These are phyloP conservation scores for Bradysia coprophila DNA, from an alignment of 1,140 invertebrate genomes.

Conservation along the genomic window DNA sequence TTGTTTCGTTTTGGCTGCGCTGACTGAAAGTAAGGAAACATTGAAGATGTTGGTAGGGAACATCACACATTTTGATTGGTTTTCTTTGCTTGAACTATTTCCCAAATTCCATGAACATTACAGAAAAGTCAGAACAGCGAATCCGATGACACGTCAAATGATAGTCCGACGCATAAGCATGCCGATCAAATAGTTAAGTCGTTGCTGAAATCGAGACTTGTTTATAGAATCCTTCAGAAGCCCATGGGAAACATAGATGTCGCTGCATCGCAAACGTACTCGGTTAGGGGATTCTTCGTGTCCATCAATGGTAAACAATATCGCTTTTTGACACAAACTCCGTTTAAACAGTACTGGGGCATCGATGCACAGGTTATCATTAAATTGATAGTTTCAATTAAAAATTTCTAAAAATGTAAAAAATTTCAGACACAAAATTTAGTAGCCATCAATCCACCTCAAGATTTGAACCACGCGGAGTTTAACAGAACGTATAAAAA, in stretches of 20 bases:
- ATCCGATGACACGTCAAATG: neutral
- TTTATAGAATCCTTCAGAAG: conserved; percentile 4
- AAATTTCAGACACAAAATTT: neutral
- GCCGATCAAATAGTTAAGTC: too few relatives aligned
- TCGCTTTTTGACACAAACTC: conserved; percentile 4
- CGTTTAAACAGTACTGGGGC: conserved; percentile 1
- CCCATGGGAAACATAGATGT: neutral
- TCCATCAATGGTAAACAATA: neutral
- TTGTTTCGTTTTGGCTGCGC: conserved; percentile 9
- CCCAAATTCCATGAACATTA: neutral
- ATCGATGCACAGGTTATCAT: conserved; percentile 2
- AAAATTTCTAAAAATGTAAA: neutral
- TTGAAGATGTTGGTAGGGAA: conserved; percentile 9
- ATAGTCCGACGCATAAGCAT: neutral
- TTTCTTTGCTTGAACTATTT: neutral
- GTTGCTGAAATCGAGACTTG: conserved; percentile 2
- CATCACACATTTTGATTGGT: neutral
- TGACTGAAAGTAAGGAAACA: conserved; percentile 12
- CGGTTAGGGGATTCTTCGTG: conserved; percentile 4
- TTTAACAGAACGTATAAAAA: conserved; percentile 3
- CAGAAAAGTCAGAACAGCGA: neutral
- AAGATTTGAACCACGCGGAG: neutral
- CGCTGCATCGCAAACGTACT: neutral
- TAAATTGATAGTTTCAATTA: neutral
- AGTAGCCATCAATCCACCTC: neutral